Evolutionary conservation across 2,888 invertebrate genomes (phyloP), one percentile per base, ranked within the genome.

Genomic region (Hypselothyrea guttata): DNA sequence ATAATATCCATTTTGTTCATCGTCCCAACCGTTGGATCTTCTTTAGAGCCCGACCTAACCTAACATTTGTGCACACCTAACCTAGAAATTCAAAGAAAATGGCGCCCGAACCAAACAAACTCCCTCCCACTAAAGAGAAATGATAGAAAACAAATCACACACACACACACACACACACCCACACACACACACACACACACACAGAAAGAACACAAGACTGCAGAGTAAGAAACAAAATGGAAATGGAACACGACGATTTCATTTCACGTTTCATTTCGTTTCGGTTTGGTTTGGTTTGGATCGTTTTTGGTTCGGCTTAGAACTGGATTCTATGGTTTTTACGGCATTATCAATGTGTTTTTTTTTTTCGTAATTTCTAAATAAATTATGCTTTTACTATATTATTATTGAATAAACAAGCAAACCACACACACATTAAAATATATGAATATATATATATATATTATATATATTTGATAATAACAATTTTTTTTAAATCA

Each of bases 371-470:
- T 38, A 34, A 46, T 7, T 15, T 41, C 69, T 73, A 69, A 69
- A 73, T 73, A 61, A 69, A 62, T 62, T 69, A 69, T 69, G 74
- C 74, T 69, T 75, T 71, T 71, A 71, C 58, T 47, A 62, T 48
- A 52, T 55, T 64, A 64, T 46, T 65, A 51, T 53, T 5, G n/a
- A 47, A 38, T 22, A 48, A 13, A 59, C 31, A 42, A 4, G 33
- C 37, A 46, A 27, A 51, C 22, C 40, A 44, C 11, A 58, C 11
- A 53, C 3, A 72, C n/a, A 46, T n/a, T n/a, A n/a, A n/a, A n/a
- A n/a, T n/a, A n/a, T n/a, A n/a, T n/a, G 9, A 7, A 30, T 27
- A 44, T 44, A 34, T 45, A 12, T 0, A 18, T 22, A 45, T 18
- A 45, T 27, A 46, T 34, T 46, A 46, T 46, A 31, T 15, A 12